phyloP scores from a whole-genome alignment of 2,797 vertebrate species.

The Acrocephalus scirpaceus region DNA sequence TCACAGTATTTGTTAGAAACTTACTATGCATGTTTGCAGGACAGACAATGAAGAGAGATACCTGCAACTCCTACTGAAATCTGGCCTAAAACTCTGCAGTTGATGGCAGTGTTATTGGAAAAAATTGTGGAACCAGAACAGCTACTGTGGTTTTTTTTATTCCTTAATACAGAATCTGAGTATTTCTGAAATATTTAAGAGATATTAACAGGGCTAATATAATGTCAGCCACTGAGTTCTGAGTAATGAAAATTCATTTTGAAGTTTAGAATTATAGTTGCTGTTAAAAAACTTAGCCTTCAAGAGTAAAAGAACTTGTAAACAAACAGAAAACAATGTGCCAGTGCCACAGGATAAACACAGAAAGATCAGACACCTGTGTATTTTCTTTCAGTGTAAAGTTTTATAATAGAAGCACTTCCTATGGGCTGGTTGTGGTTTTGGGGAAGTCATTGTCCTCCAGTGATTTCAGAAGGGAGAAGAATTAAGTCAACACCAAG shows the following conservation, averaged over 20 bases:
- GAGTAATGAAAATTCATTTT: neutral
- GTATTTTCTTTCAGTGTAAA: neutral
- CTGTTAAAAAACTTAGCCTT: neutral
- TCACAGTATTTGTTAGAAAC: neutral
- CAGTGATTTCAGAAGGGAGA: neutral
- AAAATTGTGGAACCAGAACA: neutral
- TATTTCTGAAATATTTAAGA: neutral
- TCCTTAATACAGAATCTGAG: neutral
- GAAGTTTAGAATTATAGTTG: neutral
- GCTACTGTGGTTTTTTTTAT: neutral
- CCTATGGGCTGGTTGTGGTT: neutral
- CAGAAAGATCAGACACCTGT: neutral
- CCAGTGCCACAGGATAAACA: neutral
- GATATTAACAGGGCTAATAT: neutral
- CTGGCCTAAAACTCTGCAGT: neutral
- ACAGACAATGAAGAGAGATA: neutral
- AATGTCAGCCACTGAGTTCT: neutral
- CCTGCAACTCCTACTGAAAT: neutral
- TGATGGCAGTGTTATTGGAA: neutral
- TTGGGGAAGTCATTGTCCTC: neutral
- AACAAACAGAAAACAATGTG: neutral
- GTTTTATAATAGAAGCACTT: neutral
- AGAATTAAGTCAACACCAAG: neutral
- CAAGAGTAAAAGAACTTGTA: neutral
- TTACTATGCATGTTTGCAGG: fast-evolving